A percentile compares a stretch with the other conserved stretches of the same genome.
phyloP scores from a whole-genome alignment of 2,797 vertebrate genomes.

The Halcyon smyrnensis region DNA sequence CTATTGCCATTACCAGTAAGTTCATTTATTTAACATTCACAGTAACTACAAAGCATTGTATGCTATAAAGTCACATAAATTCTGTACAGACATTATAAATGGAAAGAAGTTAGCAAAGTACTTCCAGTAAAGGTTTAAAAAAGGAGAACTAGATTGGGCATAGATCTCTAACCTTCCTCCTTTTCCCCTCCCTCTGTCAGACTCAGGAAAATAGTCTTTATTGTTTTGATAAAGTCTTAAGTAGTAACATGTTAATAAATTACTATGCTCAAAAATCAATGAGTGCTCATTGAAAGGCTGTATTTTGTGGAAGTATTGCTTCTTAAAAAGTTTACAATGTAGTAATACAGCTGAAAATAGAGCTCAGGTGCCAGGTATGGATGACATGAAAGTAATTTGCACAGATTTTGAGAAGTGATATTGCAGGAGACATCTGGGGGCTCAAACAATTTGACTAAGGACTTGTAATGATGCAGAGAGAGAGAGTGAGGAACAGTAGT shows the following conservation, averaged over 20 bases:
- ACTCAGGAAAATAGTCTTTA: background rate
- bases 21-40: background rate
- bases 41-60: background rate
- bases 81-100: background rate
- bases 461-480: background rate
- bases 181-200: background rate
- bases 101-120: background rate
- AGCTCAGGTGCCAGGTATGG: background rate
- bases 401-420: background rate
- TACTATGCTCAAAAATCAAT: background rate
- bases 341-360: background rate
- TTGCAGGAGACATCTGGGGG: background rate
- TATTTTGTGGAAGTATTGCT: background rate
- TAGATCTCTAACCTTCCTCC: background rate
- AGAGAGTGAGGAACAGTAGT: background rate
- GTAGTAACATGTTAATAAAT: background rate
- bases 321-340: accelerated
- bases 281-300: background rate
- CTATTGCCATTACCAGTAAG: background rate
- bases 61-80: background rate
- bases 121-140: background rate
- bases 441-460: background rate
- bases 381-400: background rate
- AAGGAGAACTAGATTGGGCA: background rate
- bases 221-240: background rate